Conservation (phyloP, 2,888 invertebrate genomes). For the Leucania comma region DNA sequence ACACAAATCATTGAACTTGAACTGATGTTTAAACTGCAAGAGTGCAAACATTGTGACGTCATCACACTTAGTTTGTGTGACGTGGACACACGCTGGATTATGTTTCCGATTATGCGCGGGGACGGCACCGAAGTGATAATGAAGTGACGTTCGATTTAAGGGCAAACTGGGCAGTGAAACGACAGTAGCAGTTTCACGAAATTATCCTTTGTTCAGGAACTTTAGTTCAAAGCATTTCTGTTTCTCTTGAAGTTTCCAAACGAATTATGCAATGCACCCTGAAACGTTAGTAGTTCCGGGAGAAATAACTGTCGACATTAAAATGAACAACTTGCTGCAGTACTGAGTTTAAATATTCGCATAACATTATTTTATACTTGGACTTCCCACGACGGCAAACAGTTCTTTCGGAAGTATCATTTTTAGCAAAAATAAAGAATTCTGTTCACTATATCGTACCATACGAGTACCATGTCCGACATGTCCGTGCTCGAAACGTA, state of each 20-base stretch:
- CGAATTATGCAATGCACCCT: slow-evolving; percentile 32
- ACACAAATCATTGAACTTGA: slow-evolving; percentile 70
- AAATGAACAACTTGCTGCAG: slow-evolving; percentile 44
- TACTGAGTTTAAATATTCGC: slow-evolving; percentile 38
- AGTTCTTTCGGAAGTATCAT: not conserved
- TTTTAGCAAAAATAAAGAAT: not conserved
- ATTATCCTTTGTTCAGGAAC: slow-evolving; percentile 36
- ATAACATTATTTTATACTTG: slow-evolving; percentile 36
- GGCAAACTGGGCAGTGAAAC: slow-evolving; percentile 27
- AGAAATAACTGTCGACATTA: slow-evolving; percentile 53
- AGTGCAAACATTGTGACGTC: slow-evolving; percentile 58
- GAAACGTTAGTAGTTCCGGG: slow-evolving; percentile 30
- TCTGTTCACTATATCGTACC: too few species aligned
- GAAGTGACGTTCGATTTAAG: slow-evolving; percentile 25
- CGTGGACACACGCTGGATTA: slow-evolving; percentile 30
- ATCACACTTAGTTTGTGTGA: slow-evolving; percentile 37
- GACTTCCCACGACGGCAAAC: slow-evolving; percentile 15
- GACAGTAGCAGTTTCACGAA: slow-evolving; percentile 5
- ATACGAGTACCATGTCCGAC: too few species aligned
- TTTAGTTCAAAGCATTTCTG: slow-evolving; percentile 13
- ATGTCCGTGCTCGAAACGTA: too few species aligned
- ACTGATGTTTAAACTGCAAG: slow-evolving; percentile 57
- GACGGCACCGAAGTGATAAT: slow-evolving; percentile 14
- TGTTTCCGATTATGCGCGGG: slow-evolving; percentile 26
- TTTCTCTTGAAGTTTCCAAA: slow-evolving; percentile 34